Conservation (phyloP, 2,888 invertebrate genomes). For the Elaeidobius kamerunicus region DNA sequence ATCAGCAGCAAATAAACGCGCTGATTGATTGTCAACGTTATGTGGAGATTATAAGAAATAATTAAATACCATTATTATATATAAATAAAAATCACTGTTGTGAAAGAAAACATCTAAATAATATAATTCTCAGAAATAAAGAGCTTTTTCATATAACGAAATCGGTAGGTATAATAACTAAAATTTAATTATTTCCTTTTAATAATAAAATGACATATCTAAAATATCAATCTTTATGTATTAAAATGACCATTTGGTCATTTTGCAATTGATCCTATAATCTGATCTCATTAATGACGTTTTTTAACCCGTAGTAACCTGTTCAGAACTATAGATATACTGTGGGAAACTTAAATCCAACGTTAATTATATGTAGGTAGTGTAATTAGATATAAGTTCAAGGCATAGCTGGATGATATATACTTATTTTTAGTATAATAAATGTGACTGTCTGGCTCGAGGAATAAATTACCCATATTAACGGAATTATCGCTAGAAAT, state of each 20-base stretch:
- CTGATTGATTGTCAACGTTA: slow-evolving; percentile 8
- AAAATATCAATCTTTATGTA: not conserved
- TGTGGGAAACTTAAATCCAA: not conserved
- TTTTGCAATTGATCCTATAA: not conserved
- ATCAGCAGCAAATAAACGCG: not conserved
- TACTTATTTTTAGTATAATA: not conserved
- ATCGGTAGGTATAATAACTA: too few species aligned
- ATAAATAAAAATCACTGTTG: too few species aligned
- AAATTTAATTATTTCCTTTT: too few species aligned
- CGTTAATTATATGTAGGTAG: not conserved
- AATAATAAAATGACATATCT: not conserved
- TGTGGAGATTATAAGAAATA: too few species aligned
- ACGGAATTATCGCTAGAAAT: too few species aligned
- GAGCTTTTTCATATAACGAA: too few species aligned
- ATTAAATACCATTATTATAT: too few species aligned
- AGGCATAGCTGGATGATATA: not conserved
- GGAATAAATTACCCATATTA: not conserved
- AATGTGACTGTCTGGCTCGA: not conserved
- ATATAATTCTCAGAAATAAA: too few species aligned
- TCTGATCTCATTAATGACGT: not conserved
- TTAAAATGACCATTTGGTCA: not conserved
- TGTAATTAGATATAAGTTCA: not conserved
- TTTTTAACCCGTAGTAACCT: not conserved
- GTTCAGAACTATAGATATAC: not conserved
- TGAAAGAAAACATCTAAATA: too few species aligned